Base-by-base conservation (phyloP, 2,113 vertebrate genomes). In the Datnioides undecimradiatus region DNA sequence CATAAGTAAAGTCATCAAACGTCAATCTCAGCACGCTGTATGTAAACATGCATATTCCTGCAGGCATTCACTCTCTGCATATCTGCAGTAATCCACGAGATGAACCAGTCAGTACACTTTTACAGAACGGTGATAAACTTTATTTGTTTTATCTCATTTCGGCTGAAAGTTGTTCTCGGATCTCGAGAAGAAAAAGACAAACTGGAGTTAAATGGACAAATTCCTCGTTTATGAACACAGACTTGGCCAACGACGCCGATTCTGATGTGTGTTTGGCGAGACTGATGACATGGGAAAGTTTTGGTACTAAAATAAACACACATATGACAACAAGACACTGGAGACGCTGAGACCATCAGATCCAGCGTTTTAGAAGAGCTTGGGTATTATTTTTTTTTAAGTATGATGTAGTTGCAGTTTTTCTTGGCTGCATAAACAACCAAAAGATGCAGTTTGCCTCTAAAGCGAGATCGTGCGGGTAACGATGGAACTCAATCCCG, bases 401-500 rank as follows among this genome's bases (percentile, higher is more conserved):
- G 43, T n/a, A 19, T 75, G 41, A 6, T 4, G 1, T 11, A 14
- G 54, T 41, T 72, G 23, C 8, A 60, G 36, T 64, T 75, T 71
- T 33, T 7, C 31, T 74, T 65, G 66, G 63, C 45, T 3, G 10
- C 23, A n/a, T 52, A 68, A 87, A 85, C 66, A 81, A 60, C 19
- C 2, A 25, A 12, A 57, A 36, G 10, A 7, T 14, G 10, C 17
- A 1, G 17, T 17, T 46, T 75, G 23, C 34, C 31, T 6, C 40
- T 29, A n/a, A 57, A 75, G 70, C 31, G 68, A 12, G 73, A 43
- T 11, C 0, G 2, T n/a, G 2, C 0, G 12, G 64, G 64, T 80
- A 71, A 27, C 11, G 1, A 46, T 5, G 40, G 23, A 85, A 76
- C 51, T 48, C 1, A 14, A 73, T 68, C 34, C 33, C 33, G n/a